Evolutionary conservation across 2,113 vertebrate species (phyloP).

Genomic region (Neodon shergylaensis): DNA sequence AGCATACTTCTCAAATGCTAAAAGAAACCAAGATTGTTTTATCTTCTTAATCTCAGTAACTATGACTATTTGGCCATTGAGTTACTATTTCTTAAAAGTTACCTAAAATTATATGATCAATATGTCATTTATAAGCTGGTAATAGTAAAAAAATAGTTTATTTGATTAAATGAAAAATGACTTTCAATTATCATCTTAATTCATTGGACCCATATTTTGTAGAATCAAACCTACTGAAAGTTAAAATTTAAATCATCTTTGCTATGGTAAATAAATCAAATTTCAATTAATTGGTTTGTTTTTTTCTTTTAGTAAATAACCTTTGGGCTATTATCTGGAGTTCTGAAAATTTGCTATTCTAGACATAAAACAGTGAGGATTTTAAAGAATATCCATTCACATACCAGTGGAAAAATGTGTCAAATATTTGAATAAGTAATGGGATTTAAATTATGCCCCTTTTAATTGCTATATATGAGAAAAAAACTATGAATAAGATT

Average conservation of each 20-base stretch:
- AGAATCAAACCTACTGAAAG: neutral
- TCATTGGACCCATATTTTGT: neutral
- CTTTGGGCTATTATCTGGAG: slow-evolving; percentile 31
- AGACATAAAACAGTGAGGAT: slow-evolving; percentile 10
- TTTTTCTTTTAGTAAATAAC: slow-evolving; percentile 40
- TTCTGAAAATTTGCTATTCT: slow-evolving; percentile 56
- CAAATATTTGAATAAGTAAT: slow-evolving; percentile 73
- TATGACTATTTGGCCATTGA: neutral
- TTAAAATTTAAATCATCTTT: slow-evolving; percentile 24
- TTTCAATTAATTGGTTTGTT: slow-evolving; percentile 57
- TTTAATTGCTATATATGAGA: slow-evolving; percentile 57
- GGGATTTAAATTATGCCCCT: slow-evolving; percentile 61
- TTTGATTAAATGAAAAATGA: slow-evolving; percentile 32
- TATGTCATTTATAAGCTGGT: slow-evolving; percentile 18
- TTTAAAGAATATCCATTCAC: slow-evolving; percentile 62
- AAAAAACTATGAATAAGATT: slow-evolving; percentile 66
- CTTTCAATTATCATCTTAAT: slow-evolving; percentile 30
- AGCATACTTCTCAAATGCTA: neutral
- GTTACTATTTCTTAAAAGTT: slow-evolving; percentile 29
- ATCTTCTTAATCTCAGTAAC: neutral
- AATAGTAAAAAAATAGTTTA: neutral
- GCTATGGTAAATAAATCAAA: neutral
- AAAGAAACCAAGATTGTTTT: neutral
- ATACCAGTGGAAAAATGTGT: slow-evolving; percentile 47
- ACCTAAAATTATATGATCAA: neutral